These are phyloP conservation scores for Chiridota heheva DNA, from an alignment of 35 echinoderm and acorn worm genomes.

Conservation along the genomic window DNA sequence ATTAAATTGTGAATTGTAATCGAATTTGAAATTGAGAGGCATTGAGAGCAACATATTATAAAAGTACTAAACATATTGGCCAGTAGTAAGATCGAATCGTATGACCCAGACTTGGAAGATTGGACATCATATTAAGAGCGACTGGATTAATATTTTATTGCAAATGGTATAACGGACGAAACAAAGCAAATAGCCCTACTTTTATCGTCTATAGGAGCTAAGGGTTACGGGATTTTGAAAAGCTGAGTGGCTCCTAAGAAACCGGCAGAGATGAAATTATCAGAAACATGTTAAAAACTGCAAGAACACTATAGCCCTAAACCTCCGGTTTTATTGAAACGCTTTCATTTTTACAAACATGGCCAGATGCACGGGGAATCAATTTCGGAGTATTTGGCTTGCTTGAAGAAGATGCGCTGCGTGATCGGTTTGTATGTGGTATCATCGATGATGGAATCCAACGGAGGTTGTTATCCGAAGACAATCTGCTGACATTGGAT, in stretches of 20 bases:
- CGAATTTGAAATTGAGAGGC: too few species aligned
- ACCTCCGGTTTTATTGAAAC: constrained; percentile 13
- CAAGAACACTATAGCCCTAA: constrained; percentile 18
- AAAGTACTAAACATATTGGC: not conserved
- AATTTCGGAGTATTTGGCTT: constrained; percentile 11
- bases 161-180: constrained; percentile 9
- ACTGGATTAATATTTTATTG: not conserved
- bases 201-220: constrained; percentile 21
- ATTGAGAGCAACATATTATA: too few species aligned
- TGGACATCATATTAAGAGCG: constrained; percentile 21
- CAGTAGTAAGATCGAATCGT: not conserved
- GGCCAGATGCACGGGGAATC: not conserved
- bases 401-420: not conserved
- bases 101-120: constrained; percentile 2
- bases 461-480: constrained; percentile 22
- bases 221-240: constrained; percentile 29
- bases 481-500: not conserved
- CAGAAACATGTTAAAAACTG: constrained; percentile 1
- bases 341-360: constrained; percentile 12
- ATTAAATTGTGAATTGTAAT: too few species aligned
- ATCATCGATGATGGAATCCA: constrained; percentile 3
- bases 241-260: not conserved
- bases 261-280: not conserved
- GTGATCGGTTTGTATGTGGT: constrained; percentile 24
- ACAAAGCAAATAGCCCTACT: constrained; percentile 14